Percentiles rank a stretch among this genome's conserved stretches.
Conservation (phyloP, 1,140 invertebrate genomes). For the Aphis craccivora region DNA sequence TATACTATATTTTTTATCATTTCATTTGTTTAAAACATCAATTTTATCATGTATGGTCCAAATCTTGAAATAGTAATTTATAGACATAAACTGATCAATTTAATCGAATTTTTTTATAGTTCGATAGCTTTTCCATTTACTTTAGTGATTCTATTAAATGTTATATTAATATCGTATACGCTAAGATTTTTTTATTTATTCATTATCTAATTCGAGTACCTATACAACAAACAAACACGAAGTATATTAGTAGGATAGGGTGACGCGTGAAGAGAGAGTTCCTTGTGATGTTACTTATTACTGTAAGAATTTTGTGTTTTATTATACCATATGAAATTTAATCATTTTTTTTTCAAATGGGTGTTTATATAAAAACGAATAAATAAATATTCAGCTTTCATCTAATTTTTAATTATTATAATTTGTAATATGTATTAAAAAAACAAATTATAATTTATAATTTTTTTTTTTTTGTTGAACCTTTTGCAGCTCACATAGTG, state of each 20-base stretch:
- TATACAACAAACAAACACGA: neutral
- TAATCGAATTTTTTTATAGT: neutral
- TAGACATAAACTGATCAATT: neutral
- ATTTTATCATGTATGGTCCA: neutral
- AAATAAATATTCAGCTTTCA: neutral
- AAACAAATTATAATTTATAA: neutral
- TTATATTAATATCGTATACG: neutral
- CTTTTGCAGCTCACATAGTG: neutral
- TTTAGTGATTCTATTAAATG: neutral
- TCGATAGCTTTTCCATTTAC: neutral
- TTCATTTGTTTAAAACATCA: neutral
- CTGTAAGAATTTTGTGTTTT: neutral
- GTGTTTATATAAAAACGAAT: too few species aligned
- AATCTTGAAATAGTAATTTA: neutral
- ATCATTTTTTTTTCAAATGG: neutral
- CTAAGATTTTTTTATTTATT: neutral
- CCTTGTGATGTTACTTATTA: neutral
- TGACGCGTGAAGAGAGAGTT: rapidly evolving
- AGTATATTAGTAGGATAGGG: neutral
- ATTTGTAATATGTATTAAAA: neutral
- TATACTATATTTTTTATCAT: neutral
- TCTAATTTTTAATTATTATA: neutral
- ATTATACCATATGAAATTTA: neutral
- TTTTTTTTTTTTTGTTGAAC: neutral
- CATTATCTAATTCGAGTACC: too few species aligned